These are phyloP conservation scores for Epizoanthus stellaris DNA, from an alignment of 92 coral and sea anemone genomes.

Conservation along the genomic window DNA sequence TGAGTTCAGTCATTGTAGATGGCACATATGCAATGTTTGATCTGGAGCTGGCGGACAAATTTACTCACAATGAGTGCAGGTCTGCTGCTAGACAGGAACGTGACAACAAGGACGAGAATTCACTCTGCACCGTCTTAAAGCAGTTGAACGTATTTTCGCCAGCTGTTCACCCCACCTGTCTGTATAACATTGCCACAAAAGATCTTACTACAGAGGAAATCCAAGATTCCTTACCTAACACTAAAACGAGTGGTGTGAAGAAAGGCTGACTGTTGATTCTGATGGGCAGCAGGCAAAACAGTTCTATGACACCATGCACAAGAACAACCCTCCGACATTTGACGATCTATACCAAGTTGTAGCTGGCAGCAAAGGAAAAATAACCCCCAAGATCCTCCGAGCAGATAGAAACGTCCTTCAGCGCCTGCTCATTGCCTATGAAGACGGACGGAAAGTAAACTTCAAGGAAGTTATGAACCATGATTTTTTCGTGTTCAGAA, in stretches of 20 bases:
- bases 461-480: conserved; percentile 49
- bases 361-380: conserved; percentile 62
- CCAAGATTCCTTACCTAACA: conserved; percentile 56
- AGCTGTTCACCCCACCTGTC: conserved; percentile 46
- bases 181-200: too few species aligned
- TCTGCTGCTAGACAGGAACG: neutral
- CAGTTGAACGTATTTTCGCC: conserved; percentile 64
- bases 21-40: conserved; percentile 67
- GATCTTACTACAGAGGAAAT: too few species aligned
- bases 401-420: conserved; percentile 18
- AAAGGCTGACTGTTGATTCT: conserved; percentile 28
- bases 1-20: conserved; percentile 39
- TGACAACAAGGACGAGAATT: too few species aligned
- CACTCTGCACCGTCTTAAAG: neutral
- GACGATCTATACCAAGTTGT: conserved; percentile 47
- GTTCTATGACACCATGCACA: conserved; percentile 49
- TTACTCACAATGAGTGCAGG: conserved; percentile 66
- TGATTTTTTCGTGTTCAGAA: conserved; percentile 1
- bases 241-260: conserved; percentile 60
- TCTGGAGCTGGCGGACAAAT: conserved; percentile 63
- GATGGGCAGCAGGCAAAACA: neutral
- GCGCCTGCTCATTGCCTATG: conserved; percentile 67
- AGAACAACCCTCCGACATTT: too few species aligned
- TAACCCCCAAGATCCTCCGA: conserved; percentile 39
- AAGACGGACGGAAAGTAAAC: conserved; percentile 70